These are phyloP conservation scores for Sceloporus undulatus DNA, from an alignment of 2,113 vertebrate genomes.

Conservation along the genomic window DNA sequence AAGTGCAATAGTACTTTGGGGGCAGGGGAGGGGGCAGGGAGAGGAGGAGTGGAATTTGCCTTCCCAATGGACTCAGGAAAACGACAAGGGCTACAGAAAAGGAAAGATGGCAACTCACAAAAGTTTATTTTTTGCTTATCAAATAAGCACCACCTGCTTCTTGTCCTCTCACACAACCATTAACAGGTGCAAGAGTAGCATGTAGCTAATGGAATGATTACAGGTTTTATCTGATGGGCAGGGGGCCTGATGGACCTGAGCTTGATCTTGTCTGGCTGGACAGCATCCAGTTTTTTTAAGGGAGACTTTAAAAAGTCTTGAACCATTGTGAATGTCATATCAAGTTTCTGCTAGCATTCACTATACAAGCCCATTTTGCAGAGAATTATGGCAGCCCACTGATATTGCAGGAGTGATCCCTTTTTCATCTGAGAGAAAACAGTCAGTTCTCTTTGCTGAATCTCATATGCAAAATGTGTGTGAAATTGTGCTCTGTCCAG, in stretches of 20 bases:
- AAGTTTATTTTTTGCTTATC: no score
- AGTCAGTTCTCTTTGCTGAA: no score
- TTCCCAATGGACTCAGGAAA: no score
- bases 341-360: background rate
- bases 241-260: background rate
- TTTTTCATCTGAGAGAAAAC: conserved; percentile 13
- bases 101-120: no score
- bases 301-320: background rate
- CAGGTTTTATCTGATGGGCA: background rate
- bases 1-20: no score
- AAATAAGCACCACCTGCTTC: no score
- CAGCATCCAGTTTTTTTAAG: background rate
- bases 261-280: background rate
- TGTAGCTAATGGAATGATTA: no score
- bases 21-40: no score
- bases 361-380: conserved; percentile 50
- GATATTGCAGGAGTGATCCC: conserved; percentile 18
- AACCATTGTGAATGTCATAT: background rate
- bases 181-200: no score
- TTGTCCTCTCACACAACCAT: no score
- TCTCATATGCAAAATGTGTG: conserved; percentile 86
- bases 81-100: no score
- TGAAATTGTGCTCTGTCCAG: conserved; percentile 97
- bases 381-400: conserved; percentile 18
- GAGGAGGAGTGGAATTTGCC: no score